These are phyloP conservation scores for Cavia porcellus DNA, from an alignment of 2,113 vertebrate species.

Conservation along the genomic window DNA sequence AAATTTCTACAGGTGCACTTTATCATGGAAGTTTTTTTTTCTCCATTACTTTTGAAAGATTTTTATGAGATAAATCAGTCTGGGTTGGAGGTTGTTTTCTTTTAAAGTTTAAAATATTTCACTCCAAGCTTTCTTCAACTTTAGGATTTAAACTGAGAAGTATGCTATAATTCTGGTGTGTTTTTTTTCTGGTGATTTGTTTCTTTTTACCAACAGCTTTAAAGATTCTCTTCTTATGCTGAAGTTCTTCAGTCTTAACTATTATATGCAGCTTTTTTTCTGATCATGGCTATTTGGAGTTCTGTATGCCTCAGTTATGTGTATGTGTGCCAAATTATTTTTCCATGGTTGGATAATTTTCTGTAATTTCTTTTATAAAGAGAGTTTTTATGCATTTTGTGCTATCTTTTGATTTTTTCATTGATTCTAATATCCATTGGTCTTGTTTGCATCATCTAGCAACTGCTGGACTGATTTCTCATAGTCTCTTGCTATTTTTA, in stretches of 20 bases:
- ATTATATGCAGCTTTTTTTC: not conserved
- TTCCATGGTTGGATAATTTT: not conserved
- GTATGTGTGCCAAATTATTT: not conserved
- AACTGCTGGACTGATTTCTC: not conserved
- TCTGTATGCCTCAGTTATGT: not conserved
- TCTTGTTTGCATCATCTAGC: not conserved
- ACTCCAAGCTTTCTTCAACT: not conserved
- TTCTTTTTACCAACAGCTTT: not conserved
- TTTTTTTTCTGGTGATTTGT: not conserved
- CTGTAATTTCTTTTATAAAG: not conserved
- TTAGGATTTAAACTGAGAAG: not conserved
- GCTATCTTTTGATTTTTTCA: not conserved
- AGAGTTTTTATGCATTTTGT: not conserved
- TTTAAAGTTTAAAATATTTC: not conserved
- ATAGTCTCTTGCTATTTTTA: not conserved
- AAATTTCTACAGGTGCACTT: not conserved
- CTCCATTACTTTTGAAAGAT: not conserved
- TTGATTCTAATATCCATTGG: not conserved
- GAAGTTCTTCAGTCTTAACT: not conserved
- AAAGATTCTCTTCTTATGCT: not conserved
- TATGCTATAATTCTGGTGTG: not conserved
- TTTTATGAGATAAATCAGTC: not conserved
- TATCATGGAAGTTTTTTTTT: not conserved
- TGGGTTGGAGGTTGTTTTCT: not conserved
- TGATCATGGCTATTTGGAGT: not conserved